Conservation (phyloP, 1,140 invertebrate genomes). For the Papilio polyxenes region DNA sequence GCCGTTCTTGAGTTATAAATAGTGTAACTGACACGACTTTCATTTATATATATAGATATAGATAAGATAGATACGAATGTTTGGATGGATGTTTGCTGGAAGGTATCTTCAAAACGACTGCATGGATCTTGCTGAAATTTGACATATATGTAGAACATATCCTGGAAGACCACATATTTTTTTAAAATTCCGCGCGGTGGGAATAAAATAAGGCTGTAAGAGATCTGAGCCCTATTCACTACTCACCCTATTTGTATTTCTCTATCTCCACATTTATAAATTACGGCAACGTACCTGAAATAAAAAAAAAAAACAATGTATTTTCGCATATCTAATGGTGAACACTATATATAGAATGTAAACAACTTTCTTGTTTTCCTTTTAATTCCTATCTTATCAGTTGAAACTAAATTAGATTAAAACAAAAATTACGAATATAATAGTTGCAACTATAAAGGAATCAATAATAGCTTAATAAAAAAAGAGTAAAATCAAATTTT, state of each 20-base stretch:
- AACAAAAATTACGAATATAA: no score
- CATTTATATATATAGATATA: no score
- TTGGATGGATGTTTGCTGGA: no score
- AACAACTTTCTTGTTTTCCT: background rate
- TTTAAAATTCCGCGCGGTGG: no score
- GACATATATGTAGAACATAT: background rate
- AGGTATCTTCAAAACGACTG: no score
- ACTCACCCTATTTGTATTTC: background rate
- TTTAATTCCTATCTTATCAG: no score
- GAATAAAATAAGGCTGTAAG: background rate
- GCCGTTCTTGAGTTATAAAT: no score
- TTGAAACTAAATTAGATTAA: no score
- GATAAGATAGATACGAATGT: no score
- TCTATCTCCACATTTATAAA: background rate
- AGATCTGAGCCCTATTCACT: background rate
- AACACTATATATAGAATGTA: background rate
- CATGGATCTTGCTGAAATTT: no score
- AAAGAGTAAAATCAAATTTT: slow-evolving; percentile 12
- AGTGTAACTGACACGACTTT: no score
- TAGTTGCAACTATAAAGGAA: background rate
- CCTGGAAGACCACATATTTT: background rate
- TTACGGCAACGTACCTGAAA: background rate
- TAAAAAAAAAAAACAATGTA: background rate
- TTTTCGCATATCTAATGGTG: no score
- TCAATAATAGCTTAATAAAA: slow-evolving; percentile 7